These are phyloP conservation scores for Psittacara wagleri DNA, from an alignment of 2,113 vertebrate genomes.

Conservation along the genomic window DNA sequence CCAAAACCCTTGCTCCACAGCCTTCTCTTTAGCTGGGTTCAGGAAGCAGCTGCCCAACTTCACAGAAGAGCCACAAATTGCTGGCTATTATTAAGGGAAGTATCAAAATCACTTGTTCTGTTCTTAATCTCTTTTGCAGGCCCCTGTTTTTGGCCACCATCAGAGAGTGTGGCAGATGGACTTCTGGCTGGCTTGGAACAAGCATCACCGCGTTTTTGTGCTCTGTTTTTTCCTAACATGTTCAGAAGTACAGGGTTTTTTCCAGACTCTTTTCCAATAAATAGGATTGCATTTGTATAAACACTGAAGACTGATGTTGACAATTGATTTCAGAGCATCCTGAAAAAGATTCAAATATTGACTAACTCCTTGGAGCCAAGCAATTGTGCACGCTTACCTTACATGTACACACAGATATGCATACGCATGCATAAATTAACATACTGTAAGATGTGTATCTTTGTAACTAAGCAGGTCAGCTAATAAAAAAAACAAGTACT, in stretches of 20 bases:
- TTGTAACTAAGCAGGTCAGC: background rate
- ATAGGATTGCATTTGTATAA: background rate
- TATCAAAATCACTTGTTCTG: background rate
- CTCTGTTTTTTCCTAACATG: background rate
- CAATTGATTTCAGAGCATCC: background rate
- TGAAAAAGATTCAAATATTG: constrained; percentile 28
- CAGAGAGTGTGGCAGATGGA: background rate
- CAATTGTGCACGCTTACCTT: background rate
- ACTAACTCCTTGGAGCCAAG: background rate
- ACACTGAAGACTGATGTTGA: background rate
- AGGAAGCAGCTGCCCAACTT: background rate
- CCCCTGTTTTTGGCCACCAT: background rate
- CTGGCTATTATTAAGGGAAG: background rate
- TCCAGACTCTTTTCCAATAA: background rate
- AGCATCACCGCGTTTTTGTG: background rate
- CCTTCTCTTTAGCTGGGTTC: background rate
- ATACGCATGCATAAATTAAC: background rate
- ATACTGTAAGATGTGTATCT: background rate
- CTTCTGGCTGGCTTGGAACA: background rate
- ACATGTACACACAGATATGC: background rate
- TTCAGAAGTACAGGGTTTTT: background rate
- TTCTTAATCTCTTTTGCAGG: background rate
- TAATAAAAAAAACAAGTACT: background rate
- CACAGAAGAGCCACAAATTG: background rate
- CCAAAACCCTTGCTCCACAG: background rate